Evolutionary conservation across 2,888 invertebrate genomes (phyloP).

Genomic region (Ectemnius cavifrons): DNA sequence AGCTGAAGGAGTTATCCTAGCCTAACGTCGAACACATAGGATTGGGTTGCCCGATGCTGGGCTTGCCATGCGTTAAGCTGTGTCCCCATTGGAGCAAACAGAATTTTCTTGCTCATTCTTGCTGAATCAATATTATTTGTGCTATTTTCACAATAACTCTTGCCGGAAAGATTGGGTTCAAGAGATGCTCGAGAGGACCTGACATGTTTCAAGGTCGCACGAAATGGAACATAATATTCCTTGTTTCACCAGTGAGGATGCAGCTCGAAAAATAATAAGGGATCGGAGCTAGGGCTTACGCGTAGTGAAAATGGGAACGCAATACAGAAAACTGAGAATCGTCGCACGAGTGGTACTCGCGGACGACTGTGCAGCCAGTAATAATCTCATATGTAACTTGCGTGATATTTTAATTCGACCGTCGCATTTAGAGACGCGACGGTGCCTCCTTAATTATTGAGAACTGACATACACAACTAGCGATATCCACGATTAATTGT

Average conservation of each 20-base stretch:
- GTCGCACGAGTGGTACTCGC: slow-evolving; percentile 34
- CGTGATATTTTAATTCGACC: slow-evolving; percentile 43
- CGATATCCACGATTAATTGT: slow-evolving; percentile 15
- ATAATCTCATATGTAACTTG: slow-evolving; percentile 72
- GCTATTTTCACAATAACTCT: too few species aligned
- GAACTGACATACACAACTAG: slow-evolving; percentile 27
- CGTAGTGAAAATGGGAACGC: slow-evolving; percentile 22
- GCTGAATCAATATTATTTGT: too few species aligned
- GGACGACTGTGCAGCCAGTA: slow-evolving; percentile 49
- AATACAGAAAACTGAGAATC: slow-evolving; percentile 53
- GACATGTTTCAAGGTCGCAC: too few species aligned
- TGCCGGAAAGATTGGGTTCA: too few species aligned
- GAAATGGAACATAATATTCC: too few species aligned
- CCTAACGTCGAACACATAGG: not conserved
- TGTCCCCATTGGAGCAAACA: too few species aligned
- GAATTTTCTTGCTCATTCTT: too few species aligned
- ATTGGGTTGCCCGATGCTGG: not conserved
- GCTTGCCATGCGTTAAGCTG: not conserved
- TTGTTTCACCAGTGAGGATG: too few species aligned
- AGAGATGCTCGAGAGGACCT: too few species aligned
- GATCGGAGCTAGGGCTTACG: too few species aligned
- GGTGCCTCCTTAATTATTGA: slow-evolving; percentile 23
- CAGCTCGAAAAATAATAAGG: too few species aligned
- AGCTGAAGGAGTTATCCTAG: slow-evolving; percentile 18
- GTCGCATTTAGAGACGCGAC: slow-evolving; percentile 48